Conservation (phyloP, 2,888 invertebrate species). For the Xylophagus ater region DNA sequence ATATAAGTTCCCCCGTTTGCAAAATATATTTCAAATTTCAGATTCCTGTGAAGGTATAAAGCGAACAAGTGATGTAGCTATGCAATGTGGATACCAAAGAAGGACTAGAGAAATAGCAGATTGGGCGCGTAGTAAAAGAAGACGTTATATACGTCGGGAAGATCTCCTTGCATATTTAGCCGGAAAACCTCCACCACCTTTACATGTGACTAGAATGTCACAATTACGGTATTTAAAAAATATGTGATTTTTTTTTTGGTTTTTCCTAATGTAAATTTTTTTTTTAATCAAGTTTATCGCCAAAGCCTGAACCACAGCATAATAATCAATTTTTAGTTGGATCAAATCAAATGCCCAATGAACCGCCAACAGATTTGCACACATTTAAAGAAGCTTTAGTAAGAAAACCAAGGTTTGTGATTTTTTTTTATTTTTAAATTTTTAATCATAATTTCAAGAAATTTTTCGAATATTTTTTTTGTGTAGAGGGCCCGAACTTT, state of each 20-base stretch:
- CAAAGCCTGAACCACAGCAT: slow-evolving; percentile 43
- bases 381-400: slow-evolving; percentile 66
- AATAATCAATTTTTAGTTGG: slow-evolving; percentile 21
- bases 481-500: slow-evolving; percentile 46
- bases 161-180: slow-evolving; percentile 66
- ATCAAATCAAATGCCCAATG: slow-evolving; percentile 30
- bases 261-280: neutral
- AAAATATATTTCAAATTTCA: slow-evolving; percentile 28
- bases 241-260: neutral
- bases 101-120: slow-evolving; percentile 62
- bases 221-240: slow-evolving; percentile 12
- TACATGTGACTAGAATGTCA: slow-evolving; percentile 37
- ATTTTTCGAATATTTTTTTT: too few species aligned
- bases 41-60: slow-evolving; percentile 62
- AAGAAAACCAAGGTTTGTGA: slow-evolving; percentile 37
- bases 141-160: slow-evolving; percentile 59
- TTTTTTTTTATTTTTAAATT: neutral
- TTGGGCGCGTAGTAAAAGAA: slow-evolving; percentile 62
- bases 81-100: slow-evolving; percentile 61
- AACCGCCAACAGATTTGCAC: slow-evolving; percentile 48
- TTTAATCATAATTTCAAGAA: slow-evolving; percentile 28
- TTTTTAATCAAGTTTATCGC: slow-evolving; percentile 38
- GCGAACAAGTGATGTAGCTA: slow-evolving; percentile 55
- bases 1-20: too few species aligned
- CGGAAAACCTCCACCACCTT: slow-evolving; percentile 54